Percentiles rank a stretch among this genome's conserved stretches.
Conservation (phyloP, 2,797 vertebrate species). For the Anomalospiza imberbis region DNA sequence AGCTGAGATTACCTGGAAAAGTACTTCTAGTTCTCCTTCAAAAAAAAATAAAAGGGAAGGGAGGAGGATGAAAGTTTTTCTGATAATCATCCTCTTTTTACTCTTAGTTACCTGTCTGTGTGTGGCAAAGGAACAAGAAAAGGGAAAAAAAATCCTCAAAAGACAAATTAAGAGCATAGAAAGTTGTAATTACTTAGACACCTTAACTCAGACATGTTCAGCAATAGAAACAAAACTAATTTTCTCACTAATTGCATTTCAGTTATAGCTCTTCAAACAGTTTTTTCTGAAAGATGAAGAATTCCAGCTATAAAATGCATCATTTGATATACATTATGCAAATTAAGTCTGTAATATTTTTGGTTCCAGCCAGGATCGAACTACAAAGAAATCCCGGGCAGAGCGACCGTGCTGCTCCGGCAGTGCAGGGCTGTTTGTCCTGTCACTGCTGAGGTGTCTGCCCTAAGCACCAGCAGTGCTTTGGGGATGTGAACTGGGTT, state of each 20-base stretch:
- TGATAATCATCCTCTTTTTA: background rate
- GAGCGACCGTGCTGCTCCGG: background rate
- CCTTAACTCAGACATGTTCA: background rate
- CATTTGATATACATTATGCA: background rate
- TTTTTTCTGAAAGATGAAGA: background rate
- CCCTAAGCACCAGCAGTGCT: background rate
- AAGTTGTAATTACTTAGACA: constrained; percentile 10
- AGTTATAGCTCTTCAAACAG: background rate
- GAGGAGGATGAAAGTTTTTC: background rate
- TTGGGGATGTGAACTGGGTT: background rate
- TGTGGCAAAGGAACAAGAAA: background rate
- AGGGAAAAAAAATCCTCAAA: background rate
- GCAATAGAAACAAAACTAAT: background rate
- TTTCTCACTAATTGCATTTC: constrained; percentile 23
- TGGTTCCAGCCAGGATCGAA: background rate
- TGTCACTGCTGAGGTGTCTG: background rate
- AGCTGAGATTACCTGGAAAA: constrained; percentile 24
- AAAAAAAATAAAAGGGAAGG: background rate
- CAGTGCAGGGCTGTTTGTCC: background rate
- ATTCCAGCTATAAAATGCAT: constrained; percentile 16
- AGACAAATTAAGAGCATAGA: background rate
- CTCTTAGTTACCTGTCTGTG: background rate
- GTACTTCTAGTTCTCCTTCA: background rate
- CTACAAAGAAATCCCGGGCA: background rate
- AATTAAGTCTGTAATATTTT: background rate